These are phyloP conservation scores for Hormiphora californensis DNA, from an alignment of 37 sponge, comb jelly and placozoan species.

Conservation along the genomic window DNA sequence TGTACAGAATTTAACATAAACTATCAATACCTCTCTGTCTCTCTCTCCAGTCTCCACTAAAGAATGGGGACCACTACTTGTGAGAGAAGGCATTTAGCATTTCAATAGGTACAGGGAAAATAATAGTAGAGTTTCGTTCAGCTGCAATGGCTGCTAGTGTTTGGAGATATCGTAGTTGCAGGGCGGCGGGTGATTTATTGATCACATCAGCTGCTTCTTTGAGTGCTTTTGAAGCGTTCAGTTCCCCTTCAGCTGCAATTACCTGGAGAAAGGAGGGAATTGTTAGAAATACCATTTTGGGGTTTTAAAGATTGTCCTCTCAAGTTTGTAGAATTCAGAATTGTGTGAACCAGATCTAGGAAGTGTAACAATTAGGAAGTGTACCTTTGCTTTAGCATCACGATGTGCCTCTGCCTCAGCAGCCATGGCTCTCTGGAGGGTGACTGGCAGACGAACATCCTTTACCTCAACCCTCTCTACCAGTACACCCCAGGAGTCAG, in stretches of 20 bases:
- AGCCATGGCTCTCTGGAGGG: slow-evolving; percentile 88
- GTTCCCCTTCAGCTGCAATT: slow-evolving; percentile 89
- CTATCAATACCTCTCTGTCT: too few relatives aligned
- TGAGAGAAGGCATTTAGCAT: too few relatives aligned
- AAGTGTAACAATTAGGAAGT: too few relatives aligned
- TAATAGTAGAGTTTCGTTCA: slow-evolving; percentile 82
- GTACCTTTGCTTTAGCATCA: slow-evolving; percentile 89
- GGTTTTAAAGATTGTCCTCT: too few relatives aligned
- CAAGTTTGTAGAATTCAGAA: too few relatives aligned
- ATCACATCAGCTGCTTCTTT: slow-evolving; percentile 91
- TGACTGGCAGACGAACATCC: slow-evolving; percentile 77
- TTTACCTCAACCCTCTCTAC: slow-evolving; percentile 88
- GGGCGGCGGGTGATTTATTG: slow-evolving; percentile 68
- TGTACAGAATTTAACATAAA: too few relatives aligned
- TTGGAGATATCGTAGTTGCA: slow-evolving; percentile 96
- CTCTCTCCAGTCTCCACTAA: too few relatives aligned
- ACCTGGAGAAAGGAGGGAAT: slow-evolving; percentile 63
- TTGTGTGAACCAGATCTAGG: too few relatives aligned
- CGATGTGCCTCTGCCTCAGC: slow-evolving; percentile 88
- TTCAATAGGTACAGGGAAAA: slow-evolving; percentile 94
- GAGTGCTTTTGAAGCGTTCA: slow-evolving; percentile 80
- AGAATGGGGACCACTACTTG: too few relatives aligned
- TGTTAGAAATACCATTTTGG: too few relatives aligned
- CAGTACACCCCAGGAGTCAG: slow-evolving; percentile 90
- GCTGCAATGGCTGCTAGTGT: slow-evolving; percentile 81